Conservation (phyloP, 2,797 vertebrate species). For the Apogon hyalosoma region DNA sequence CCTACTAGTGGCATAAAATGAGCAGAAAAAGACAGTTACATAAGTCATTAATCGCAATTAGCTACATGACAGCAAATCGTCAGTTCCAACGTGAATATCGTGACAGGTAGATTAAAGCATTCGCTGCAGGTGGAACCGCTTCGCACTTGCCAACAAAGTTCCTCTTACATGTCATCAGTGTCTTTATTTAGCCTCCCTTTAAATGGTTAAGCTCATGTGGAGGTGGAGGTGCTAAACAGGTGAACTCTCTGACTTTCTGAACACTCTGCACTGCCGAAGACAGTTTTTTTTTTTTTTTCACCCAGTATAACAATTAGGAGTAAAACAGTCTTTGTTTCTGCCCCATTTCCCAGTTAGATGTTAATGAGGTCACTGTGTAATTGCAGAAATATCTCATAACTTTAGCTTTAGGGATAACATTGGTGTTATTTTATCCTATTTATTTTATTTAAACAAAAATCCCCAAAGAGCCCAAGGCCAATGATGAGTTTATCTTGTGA, state of each 20-base stretch:
- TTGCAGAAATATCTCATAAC: conserved; percentile 46
- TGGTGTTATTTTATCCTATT: conserved; percentile 19
- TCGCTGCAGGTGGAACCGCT: too few relatives aligned
- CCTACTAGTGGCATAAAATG: too few relatives aligned
- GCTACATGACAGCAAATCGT: too few relatives aligned
- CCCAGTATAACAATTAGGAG: conserved; percentile 45
- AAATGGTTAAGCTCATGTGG: background rate
- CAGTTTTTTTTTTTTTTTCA: conserved; percentile 60
- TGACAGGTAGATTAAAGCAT: too few relatives aligned
- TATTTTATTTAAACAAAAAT: conserved; percentile 43
- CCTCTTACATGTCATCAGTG: background rate
- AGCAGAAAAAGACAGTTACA: too few relatives aligned
- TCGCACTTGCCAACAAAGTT: too few relatives aligned
- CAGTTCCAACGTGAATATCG: too few relatives aligned
- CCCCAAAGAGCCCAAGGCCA: conserved; percentile 32
- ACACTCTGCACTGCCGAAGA: conserved; percentile 36
- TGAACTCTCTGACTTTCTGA: conserved; percentile 38
- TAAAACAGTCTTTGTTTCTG: conserved; percentile 43
- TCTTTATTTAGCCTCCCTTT: background rate
- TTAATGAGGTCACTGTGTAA: conserved; percentile 64
- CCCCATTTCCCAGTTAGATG: conserved; percentile 61
- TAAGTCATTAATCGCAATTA: too few relatives aligned
- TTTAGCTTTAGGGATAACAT: conserved; percentile 39
- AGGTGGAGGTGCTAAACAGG: conserved; percentile 54
- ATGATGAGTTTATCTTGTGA: conserved; percentile 32